phyloP scores from a whole-genome alignment of 2,888 invertebrate species.

The Eristalis pertinax region DNA sequence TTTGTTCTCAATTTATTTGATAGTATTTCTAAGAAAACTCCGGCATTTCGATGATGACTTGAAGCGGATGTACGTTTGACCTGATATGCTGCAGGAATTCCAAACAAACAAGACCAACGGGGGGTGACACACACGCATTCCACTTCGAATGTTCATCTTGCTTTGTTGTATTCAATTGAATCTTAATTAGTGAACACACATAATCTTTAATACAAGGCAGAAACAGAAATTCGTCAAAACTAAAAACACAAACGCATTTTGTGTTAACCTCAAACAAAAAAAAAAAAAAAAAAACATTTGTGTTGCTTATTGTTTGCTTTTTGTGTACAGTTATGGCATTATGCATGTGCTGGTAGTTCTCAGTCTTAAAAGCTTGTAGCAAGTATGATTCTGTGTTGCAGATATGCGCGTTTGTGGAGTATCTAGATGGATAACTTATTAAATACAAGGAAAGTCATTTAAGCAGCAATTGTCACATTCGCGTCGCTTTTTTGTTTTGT shows the following conservation, averaged over 20 bases:
- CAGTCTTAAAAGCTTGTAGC: slow-evolving; percentile 68
- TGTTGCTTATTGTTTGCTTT: slow-evolving; percentile 12
- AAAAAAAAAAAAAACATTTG: background rate
- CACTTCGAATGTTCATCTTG: background rate
- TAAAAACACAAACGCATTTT: background rate
- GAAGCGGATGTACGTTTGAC: background rate
- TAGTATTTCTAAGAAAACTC: background rate
- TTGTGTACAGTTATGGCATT: slow-evolving; percentile 50
- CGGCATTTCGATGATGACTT: background rate
- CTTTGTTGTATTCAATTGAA: background rate
- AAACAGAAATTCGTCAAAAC: background rate
- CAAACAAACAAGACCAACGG: background rate
- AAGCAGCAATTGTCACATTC: slow-evolving; percentile 64
- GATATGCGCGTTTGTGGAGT: slow-evolving; percentile 32
- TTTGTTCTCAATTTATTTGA: background rate
- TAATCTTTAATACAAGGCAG: background rate
- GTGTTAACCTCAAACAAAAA: background rate
- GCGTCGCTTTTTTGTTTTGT: slow-evolving; percentile 23
- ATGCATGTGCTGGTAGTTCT: slow-evolving; percentile 45
- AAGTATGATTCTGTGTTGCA: slow-evolving; percentile 42
- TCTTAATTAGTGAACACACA: background rate
- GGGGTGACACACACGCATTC: background rate
- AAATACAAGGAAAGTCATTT: slow-evolving; percentile 58
- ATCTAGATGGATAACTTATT: slow-evolving; percentile 42
- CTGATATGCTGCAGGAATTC: background rate